Evolutionary conservation across 1,140 invertebrate species (phyloP), one percentile per base, ranked within the genome.

Genomic region (Procambarus clarkii): DNA sequence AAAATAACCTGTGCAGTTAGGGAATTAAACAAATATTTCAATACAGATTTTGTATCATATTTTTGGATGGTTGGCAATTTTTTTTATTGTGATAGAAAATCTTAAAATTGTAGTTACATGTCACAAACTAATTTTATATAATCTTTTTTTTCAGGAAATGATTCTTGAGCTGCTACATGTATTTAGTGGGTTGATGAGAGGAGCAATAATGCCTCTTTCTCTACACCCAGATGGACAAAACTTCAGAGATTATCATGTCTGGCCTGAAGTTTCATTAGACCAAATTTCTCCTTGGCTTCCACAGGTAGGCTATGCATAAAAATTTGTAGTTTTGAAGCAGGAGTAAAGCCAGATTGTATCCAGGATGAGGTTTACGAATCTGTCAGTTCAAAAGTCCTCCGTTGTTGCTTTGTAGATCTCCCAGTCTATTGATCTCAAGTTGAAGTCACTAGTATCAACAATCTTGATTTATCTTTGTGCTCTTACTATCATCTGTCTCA

Each of bases 91-190:
- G 9, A 34, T 7, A 15, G 24, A 64, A 2, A 9, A 3, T 9
- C 3, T 5, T 64, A 21, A 64, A 3, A 15, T 64, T 9, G 15
- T 2, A 9, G 5, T 64, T 64, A 5, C 15, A 15, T 2, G 9
- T 11, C 2, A 64, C 60, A 64, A 15, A 9, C 60, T 9, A 9
- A n/a, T n/a, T n/a, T n/a, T n/a, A n/a, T n/a, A n/a, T n/a, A n/a
- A n/a, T n/a, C n/a, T n/a, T n/a, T 13, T 7, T 79, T 79, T 92
- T 54, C 93, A 95, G 95, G 94, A 95, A 93, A 96, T 97, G 95
- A 96, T 97, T 46, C 94, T 96, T 71, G 95, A 95, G 90, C 95
- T 96, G 34, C 96, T 97, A 34, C 95, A 96, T 60, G 95, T 96
- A 80, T 96, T 97, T 93, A 96, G 96, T 92, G 96, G 95, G 60